phyloP scores from a whole-genome alignment of 2,888 invertebrate genomes.

The Conops quadrifasciatus region DNA sequence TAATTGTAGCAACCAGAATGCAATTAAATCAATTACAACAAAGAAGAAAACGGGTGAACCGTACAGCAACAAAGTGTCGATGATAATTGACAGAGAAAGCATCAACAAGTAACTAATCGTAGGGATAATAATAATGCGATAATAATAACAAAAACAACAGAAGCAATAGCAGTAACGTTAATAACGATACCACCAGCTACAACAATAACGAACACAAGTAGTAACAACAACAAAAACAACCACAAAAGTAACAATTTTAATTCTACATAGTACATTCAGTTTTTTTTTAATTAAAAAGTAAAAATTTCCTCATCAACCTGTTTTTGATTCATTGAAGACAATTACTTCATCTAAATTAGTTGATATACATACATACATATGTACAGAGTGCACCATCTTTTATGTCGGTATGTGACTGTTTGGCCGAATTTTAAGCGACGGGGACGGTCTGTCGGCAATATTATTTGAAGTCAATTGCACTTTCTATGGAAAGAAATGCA shows the following conservation, averaged over 20 bases:
- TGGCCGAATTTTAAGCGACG: too few species aligned
- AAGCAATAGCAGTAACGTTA: not conserved
- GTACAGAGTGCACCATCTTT: too few species aligned
- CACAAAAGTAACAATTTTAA: not conserved
- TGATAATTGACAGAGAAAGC: not conserved
- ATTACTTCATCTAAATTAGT: too few species aligned
- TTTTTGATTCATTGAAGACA: too few species aligned
- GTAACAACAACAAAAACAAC: conserved; percentile 1
- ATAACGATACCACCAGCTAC: not conserved
- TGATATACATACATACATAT: too few species aligned
- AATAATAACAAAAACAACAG: not conserved
- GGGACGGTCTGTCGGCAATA: too few species aligned
- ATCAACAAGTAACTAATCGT: not conserved
- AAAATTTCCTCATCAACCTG: too few species aligned
- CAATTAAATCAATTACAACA: conserved; percentile 36
- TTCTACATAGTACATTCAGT: too few species aligned
- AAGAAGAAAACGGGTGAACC: not conserved
- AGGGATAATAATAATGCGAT: not conserved
- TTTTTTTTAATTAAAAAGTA: too few species aligned
- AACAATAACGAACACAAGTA: not conserved
- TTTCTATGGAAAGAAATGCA: too few species aligned
- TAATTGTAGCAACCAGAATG: conserved; percentile 23
- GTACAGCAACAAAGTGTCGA: not conserved
- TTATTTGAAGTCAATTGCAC: too few species aligned
- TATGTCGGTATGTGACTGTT: too few species aligned